Base-by-base conservation (phyloP, 35 echinoderm and acorn worm species). In the Acanthaster planci region DNA sequence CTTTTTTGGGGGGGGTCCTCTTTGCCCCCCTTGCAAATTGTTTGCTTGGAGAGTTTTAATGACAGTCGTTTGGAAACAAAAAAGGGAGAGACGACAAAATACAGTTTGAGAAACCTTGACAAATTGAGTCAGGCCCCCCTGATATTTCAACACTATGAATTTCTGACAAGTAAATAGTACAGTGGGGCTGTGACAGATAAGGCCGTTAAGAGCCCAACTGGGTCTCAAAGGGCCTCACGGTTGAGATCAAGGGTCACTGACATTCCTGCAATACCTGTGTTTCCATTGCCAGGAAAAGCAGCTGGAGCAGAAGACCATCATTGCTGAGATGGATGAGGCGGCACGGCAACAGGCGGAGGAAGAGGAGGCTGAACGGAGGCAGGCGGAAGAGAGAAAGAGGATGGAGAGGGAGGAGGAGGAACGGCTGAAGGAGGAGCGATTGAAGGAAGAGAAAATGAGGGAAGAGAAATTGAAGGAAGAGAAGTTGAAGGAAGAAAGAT, bases 251-350 rank as follows among this genome's bases (percentile, higher is more conserved):
- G 34, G 64, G 64, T 21, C 34, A 72, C 30, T 39, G n/a, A 82
- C 79, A 82, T 82, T 68, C 67, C 18, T 68, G 42, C n/a, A 54
- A 34, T 21, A 14, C 36, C 76, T 72, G 22, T 59, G 15, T 29
- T 91, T 76, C 38, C 27, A 47, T 89, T 67, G 12, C 87, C 44
- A 97, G 93, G 89, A 92, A 30, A 84, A 92, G 32, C 86, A 92
- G 76, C 77, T 82, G 10, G 53, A 92, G 38, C 93, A 97, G 81
- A 97, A 89, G 44, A 82, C 81, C 14, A 91, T 92, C 8, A 38
- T 84, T 51, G 42, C 32, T 40, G 89, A 92, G 89, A 64, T 95
- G 30, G 93, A 97, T 35, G 78, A 83, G 51, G 92, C 89, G n/a
- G 19, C 52, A 18, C 50, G 37, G 34, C 53, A 79, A 10, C 51